Evolutionary conservation across 2,888 invertebrate species (phyloP).

Genomic region (Anaspis maculata): DNA sequence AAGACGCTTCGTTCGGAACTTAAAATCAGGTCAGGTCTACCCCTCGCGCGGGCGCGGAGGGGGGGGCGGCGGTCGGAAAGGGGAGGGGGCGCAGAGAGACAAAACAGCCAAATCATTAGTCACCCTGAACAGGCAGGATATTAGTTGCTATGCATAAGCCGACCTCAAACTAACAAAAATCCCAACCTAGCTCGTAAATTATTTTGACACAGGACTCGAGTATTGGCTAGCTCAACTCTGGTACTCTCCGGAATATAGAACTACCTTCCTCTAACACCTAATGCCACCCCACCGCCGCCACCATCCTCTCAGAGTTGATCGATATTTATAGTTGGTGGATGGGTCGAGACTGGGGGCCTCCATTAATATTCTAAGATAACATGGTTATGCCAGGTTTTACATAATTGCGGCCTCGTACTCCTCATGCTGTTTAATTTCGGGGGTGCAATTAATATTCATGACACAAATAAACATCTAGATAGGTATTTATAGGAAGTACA

Average conservation of each 20-base stretch:
- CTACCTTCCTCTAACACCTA: too few relatives aligned
- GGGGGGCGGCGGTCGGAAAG: slow-evolving; percentile 21
- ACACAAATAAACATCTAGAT: slow-evolving; percentile 17
- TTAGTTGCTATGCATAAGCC: slow-evolving; percentile 41
- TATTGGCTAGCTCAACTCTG: slow-evolving; percentile 34
- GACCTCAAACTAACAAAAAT: slow-evolving; percentile 42
- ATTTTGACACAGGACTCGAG: slow-evolving; percentile 40
- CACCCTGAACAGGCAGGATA: slow-evolving; percentile 41
- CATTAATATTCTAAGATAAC: slow-evolving; percentile 18
- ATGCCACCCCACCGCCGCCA: too few relatives aligned
- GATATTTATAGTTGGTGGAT: slow-evolving; percentile 19
- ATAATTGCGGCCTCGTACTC: slow-evolving; percentile 14
- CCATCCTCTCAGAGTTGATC: too few relatives aligned
- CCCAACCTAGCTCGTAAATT: slow-evolving; percentile 42
- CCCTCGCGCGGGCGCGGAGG: too few relatives aligned
- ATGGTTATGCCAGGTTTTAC: slow-evolving; percentile 17
- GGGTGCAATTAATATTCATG: slow-evolving; percentile 16
- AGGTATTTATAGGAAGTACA: slow-evolving; percentile 12
- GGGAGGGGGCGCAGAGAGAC: slow-evolving; percentile 27
- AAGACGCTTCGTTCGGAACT: slow-evolving; percentile 39
- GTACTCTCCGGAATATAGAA: slow-evolving; percentile 22
- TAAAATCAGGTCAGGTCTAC: too few relatives aligned
- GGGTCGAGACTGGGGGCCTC: slow-evolving; percentile 10
- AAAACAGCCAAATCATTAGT: slow-evolving; percentile 43
- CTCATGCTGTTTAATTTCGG: slow-evolving; percentile 12